Evolutionary conservation across 2,888 invertebrate genomes (phyloP), one percentile per base, ranked within the genome.

Genomic region (Sinhomidia bicolor): DNA sequence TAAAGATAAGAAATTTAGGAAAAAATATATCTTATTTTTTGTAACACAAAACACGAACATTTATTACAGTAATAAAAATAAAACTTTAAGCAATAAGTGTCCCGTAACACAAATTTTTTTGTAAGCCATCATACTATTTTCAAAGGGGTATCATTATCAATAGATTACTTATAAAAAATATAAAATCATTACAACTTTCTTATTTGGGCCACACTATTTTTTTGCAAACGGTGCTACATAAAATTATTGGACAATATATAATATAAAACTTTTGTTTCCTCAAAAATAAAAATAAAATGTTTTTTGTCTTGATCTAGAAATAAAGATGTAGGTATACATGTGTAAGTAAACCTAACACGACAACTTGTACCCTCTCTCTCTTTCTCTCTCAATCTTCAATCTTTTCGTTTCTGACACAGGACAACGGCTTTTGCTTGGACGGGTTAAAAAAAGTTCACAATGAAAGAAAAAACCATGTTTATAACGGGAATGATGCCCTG

Each of bases 21-120:
- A n/a, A n/a, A 36, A 36, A 36, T 36, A n/a, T n/a, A n/a, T 36
- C 36, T 36, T 36, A 7, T 7, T 84, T 54, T 68, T 85, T 54
- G 68, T 79, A 79, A 41, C 76, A 76, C 32, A 54, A 76, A 51
- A 51, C 41, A 57, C 20, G 57, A 81, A 20, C 76, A 81, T 76
- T 82, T 81, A 78, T 82, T 83, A 83, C 88, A 79, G 82, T 88
- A 83, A 83, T 88, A 88, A 88, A 78, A 85, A 85, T 85, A 85
- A 88, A 88, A 82, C 41, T n/a, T n/a, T 9, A 79, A 82, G 87
- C 78, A 88, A 78, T 88, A 79, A 83, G 60, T 88, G 78, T 83
- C 88, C 88, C 83, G 83, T 79, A 68, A 36, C 79, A 85, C 71
- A n/a, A 68, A n/a, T n/a, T 44, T 74, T 85, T 57, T 65, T 78